phyloP scores from a whole-genome alignment of 2,888 invertebrate genomes.

The Reticulitermes lucifugus region DNA sequence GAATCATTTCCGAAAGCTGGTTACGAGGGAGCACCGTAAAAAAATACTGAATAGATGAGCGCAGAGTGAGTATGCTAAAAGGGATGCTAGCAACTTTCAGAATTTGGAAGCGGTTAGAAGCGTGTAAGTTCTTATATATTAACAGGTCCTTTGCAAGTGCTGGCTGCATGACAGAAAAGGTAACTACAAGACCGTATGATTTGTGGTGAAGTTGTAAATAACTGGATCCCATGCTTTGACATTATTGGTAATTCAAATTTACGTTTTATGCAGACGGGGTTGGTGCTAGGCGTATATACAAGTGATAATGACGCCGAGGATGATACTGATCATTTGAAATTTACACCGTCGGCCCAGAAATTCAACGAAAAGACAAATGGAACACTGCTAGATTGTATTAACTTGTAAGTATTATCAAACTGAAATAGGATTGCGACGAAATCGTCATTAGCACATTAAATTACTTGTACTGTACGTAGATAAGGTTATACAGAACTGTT shows the following conservation, averaged over 20 bases:
- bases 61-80: too few relatives aligned
- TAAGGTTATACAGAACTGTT: too few relatives aligned
- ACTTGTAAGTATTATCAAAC: not conserved
- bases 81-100: not conserved
- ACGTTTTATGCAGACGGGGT: constrained; percentile 1
- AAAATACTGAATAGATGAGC: not conserved
- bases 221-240: not conserved
- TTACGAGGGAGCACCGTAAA: not conserved
- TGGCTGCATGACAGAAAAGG: not conserved
- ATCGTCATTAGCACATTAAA: not conserved
- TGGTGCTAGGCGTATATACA: constrained; percentile 17
- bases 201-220: not conserved
- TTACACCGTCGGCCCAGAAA: not conserved
- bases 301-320: not conserved
- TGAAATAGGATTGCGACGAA: not conserved
- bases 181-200: not conserved
- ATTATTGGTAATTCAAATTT: not conserved
- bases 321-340: not conserved
- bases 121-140: not conserved
- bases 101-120: not conserved
- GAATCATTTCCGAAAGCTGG: not conserved
- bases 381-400: not conserved
- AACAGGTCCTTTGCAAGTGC: not conserved
- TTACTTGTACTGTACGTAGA: not conserved
- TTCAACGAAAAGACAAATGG: constrained; percentile 1